Evolutionary conservation across 1,140 invertebrate genomes (phyloP).

Genomic region (Saxidomus purpurata): DNA sequence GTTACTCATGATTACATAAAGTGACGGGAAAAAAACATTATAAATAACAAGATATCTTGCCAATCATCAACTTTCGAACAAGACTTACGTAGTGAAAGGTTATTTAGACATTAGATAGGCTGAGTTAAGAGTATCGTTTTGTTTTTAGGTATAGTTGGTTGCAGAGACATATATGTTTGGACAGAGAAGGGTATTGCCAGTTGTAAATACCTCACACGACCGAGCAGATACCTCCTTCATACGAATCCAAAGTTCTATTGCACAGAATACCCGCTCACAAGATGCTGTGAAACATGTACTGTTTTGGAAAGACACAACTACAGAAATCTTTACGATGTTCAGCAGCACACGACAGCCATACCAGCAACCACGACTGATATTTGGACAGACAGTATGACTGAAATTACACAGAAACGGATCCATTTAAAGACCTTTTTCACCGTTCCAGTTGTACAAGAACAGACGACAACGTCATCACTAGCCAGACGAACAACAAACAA

Average conservation of each 20-base stretch:
- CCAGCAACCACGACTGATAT: background rate
- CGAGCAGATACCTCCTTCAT: background rate
- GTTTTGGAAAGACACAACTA: conserved; percentile 20
- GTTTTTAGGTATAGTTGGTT: background rate
- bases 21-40: too few species aligned
- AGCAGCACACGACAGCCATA: background rate
- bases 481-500: background rate
- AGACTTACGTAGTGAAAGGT: too few species aligned
- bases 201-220: background rate
- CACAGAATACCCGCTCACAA: background rate
- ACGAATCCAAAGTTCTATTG: conserved; percentile 4
- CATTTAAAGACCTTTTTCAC: background rate
- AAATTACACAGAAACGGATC: background rate
- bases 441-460: background rate
- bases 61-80: too few species aligned
- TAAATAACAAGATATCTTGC: too few species aligned
- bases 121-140: too few species aligned
- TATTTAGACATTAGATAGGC: too few species aligned
- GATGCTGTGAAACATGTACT: conserved; percentile 28
- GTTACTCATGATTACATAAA: too few species aligned
- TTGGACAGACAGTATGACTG: background rate
- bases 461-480: background rate
- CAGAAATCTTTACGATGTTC: background rate
- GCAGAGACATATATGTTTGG: conserved; percentile 16
- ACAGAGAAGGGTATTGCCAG: background rate